Base-by-base conservation (phyloP, 1,140 invertebrate species). In the Trichomalopsis sarcophagae region DNA sequence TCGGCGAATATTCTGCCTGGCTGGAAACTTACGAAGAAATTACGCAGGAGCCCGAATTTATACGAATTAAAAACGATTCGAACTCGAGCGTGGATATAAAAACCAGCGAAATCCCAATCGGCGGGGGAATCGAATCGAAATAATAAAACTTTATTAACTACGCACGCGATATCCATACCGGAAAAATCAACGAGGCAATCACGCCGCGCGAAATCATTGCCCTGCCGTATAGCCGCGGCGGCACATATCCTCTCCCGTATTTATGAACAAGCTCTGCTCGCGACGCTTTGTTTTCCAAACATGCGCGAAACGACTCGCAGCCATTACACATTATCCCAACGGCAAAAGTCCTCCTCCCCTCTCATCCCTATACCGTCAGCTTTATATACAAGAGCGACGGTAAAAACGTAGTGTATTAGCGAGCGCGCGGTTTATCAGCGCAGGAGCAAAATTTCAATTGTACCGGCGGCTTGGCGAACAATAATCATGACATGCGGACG, bases 401-500 rank as follows among this genome's bases (percentile, higher is more conserved):
- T n/a, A 71, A 84, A 71, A 30, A 30, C 23, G 33, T 33, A 44
- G 36, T n/a, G 36, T n/a, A 78, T 74, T 55, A 23, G 13, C 50
- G 55, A 10, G 84, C 85, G 77, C 30, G 87, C 85, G 87, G 87
- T 88, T 89, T 88, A 89, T 89, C 87, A 89, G 87, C 82, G 77
- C 68, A 33, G 81, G 80, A 68, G 36, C 82, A 77, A 86, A 87
- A 87, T 88, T 89, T 88, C 82, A 44, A 89, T 91, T 90, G 90
- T 90, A 90, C 87, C 87, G 86, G 87, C 85, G 87, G 88, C 87
- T 86, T 89, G 89, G 85, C 87, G 89, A 89, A 91, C 90, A 91
- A 91, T 91, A 90, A 91, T 91, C 90, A 89, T 90, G 90, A 91
- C 89, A 91, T 88, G 90, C 88, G 86, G 87, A 87, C 89, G 89